Base-by-base conservation (phyloP, 1,140 invertebrate species). In the Anthonomus grandis region DNA sequence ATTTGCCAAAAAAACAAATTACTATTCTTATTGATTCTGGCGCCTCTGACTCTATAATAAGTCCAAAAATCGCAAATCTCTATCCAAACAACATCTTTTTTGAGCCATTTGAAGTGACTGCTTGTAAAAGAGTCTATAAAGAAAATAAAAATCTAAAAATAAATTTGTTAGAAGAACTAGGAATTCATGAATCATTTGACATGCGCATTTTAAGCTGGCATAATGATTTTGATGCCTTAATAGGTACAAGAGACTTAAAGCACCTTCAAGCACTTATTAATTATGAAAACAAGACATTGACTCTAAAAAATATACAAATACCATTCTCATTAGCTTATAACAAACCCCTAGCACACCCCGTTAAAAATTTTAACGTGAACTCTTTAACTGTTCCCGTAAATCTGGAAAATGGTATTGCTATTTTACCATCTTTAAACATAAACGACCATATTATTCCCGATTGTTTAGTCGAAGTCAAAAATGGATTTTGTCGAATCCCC, bases 321-420 rank as follows among this genome's bases (percentile, higher is more conserved):
- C 41, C 39, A 31, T 55, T 55, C 23, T 55, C 27, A n/a, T n/a
- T 55, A 12, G 52, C 52, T n/a, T 55, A 46, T 19, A 55, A 55
- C 8, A 55, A 55, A 46, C 52, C 52, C 4, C 12, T 52, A 15
- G 21, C 25, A 9, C 17, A 25, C 3, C 52, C 41, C 3, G 36
- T 37, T 18, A 10, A 25, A 10, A 53, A 44, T 18, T 25, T 27
- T 44, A 55, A 55, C 13, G 38, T 5, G 5, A 46, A 55, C 13
- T n/a, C 6, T 46, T 47, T 55, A 37, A 24, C 9, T 8, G 47
- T 47, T 8, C 52, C 52, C 19, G 52, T 55, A 21, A 55, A 23
- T 17, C 15, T 22, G 8, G 19, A 39, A 18, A 13, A 55, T 36
- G 52, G 52, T 15, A 47, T 25, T 3, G 42, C 45, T 17, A 13